Base-by-base conservation (phyloP, 2,113 vertebrate species). In the Alligator mississippiensis region DNA sequence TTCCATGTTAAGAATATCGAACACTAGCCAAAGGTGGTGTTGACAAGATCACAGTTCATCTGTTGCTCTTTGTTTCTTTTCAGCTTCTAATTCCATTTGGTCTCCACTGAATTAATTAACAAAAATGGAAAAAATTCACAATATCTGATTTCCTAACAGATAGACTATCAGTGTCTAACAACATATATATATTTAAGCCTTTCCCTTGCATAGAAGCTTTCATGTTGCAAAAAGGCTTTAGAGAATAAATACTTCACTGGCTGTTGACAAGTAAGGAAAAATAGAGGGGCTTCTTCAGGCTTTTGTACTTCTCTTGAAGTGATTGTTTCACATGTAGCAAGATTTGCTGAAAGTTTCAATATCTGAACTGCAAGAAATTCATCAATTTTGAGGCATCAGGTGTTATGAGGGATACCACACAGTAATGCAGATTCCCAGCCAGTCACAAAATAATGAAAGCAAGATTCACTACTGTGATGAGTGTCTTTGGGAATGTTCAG, bases 401-500 rank as follows among this genome's bases (percentile, higher is more conserved):
- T 77, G 16, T 68, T 82, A 81, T 0, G 17, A 58, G 8, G 82
- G 84, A 82, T 84, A 92, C 55, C 86, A 80, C 47, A 87, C 13
- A 74, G 70, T 11, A 58, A 80, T 34, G 77, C 62, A 88, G 90
- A 90, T 88, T 92, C 84, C 58, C 79, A 90, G 85, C 54, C 88
- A 93, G 55, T 70, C 66, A 74, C 58, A 90, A 12, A 47, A 47
- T 38, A 47, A 30, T 74, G 18, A 74, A 74, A 74, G 11, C 19
- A 47, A 38, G 70, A 87, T 80, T 62, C 64, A 79, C 78, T 92
- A 93, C 86, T 96, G 74, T 70, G 90, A 85, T 86, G 90, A 93
- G 70, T 38, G 12, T 38, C 6, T 22, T 74, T 38, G 68, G 30
- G 15, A 25, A 84, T 75, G 14, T 77, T 88, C 86, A 90, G 55